A percentile compares a stretch with the other conserved stretches of the same genome.
Evolutionary conservation across 2,797 vertebrate genomes (phyloP).

Genomic region (Galaxias olidus): DNA sequence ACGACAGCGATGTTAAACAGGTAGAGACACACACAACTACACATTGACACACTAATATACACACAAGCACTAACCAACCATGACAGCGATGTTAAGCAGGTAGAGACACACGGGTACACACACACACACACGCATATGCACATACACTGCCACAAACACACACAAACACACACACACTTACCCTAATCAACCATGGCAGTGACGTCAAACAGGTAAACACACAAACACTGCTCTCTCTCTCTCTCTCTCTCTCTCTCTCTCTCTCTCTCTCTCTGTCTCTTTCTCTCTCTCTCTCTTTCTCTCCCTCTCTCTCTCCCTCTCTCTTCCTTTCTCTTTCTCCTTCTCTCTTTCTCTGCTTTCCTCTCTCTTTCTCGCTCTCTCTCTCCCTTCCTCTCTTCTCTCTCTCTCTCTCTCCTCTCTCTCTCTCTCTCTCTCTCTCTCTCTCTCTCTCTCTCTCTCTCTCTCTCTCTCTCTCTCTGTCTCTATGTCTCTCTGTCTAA

Average conservation of each 20-base stretch:
- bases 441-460: not conserved
- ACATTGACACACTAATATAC: too few species aligned
- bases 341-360: not conserved
- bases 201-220: slow-evolving; percentile 85
- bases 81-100: slow-evolving; percentile 83
- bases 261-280: too few species aligned
- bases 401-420: not conserved
- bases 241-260: too few species aligned
- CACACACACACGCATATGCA: not conserved
- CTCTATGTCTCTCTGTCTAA: slow-evolving; percentile 16
- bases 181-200: slow-evolving; percentile 79
- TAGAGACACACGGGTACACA: slow-evolving; percentile 46
- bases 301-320: not conserved
- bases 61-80: too few species aligned
- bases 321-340: not conserved
- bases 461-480: not conserved
- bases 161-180: not conserved
- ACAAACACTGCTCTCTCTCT: too few species aligned
- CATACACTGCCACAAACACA: not conserved
- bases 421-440: not conserved
- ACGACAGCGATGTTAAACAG: slow-evolving; percentile 83
- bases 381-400: too few species aligned
- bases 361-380: not conserved
- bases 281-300: too few species aligned
- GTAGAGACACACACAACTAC: too few species aligned